Evolutionary conservation across 2,888 invertebrate genomes (phyloP).

Genomic region (Cacoxenus indagator): DNA sequence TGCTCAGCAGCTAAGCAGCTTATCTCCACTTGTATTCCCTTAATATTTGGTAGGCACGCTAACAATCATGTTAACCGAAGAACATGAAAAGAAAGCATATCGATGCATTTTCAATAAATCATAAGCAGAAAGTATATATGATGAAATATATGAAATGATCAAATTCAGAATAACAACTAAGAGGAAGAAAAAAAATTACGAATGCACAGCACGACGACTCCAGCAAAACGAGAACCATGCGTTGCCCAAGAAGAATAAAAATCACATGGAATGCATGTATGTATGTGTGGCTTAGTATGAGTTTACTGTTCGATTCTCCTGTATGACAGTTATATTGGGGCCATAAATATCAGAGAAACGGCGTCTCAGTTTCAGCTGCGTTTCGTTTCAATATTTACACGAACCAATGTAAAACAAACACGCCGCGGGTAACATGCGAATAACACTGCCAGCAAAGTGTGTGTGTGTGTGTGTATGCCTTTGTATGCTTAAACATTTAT

Average conservation of each 20-base stretch:
- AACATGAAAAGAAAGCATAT: background rate
- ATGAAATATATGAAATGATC: background rate
- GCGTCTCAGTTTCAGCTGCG: background rate
- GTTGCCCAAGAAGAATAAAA: background rate
- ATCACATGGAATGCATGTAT: background rate
- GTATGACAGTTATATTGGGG: background rate
- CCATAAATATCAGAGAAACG: background rate
- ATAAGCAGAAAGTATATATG: background rate
- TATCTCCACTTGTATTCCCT: too few relatives aligned
- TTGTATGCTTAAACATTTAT: background rate
- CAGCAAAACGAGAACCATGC: background rate
- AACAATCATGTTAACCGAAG: too few relatives aligned
- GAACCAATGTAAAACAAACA: background rate
- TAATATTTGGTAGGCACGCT: too few relatives aligned
- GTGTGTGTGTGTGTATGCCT: background rate
- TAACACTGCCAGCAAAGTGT: background rate
- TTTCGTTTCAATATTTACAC: conserved; percentile 1
- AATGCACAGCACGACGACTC: background rate
- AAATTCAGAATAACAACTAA: background rate
- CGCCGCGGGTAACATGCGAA: background rate
- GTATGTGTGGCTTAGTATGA: background rate
- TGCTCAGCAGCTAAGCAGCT: too few relatives aligned
- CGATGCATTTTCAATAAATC: conserved; percentile 4
- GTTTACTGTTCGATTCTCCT: background rate
- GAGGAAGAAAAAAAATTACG: background rate